Percentiles rank a stretch among this genome's conserved stretches.
Conservation (phyloP, 2,888 invertebrate species). For the Ectemnius lituratus region DNA sequence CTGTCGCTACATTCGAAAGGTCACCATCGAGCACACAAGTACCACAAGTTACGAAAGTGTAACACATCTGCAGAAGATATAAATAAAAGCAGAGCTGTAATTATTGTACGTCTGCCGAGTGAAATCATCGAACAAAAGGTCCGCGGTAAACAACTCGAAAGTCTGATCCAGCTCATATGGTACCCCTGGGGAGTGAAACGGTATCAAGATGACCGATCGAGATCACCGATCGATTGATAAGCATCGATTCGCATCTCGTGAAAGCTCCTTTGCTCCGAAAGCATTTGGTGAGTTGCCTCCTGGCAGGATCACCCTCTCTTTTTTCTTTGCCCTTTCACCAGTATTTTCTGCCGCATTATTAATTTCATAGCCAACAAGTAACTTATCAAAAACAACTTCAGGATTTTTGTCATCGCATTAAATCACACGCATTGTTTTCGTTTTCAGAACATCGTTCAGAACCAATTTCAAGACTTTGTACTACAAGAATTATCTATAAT, state of each 20-base stretch:
- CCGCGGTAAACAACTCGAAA: too few species aligned
- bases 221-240: conserved; percentile 48
- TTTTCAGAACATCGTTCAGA: too few species aligned
- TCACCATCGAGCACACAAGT: too few species aligned
- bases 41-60: conserved; percentile 6
- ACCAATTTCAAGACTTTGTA: too few species aligned
- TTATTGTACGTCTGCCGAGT: too few species aligned
- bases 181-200: too few species aligned
- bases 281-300: conserved; percentile 51
- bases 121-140: too few species aligned
- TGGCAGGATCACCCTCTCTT: conserved; percentile 27
- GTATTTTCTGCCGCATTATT: conserved; percentile 32
- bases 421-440: not conserved
- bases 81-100: too few species aligned
- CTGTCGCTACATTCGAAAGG: too few species aligned
- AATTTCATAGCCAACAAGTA: too few species aligned
- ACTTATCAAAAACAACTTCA: not conserved
- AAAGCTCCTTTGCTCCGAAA: conserved; percentile 46
- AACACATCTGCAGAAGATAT: conserved; percentile 12
- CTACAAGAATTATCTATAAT: too few species aligned
- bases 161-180: too few species aligned
- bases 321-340: conserved; percentile 38
- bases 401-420: not conserved
- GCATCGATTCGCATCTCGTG: conserved; percentile 43
- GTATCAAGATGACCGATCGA: conserved; percentile 38